A percentile compares a stretch with the other conserved stretches of the same genome.
These are phyloP conservation scores for Cheiracanthium punctorium DNA, from an alignment of 2,888 invertebrate genomes.

Conservation along the genomic window DNA sequence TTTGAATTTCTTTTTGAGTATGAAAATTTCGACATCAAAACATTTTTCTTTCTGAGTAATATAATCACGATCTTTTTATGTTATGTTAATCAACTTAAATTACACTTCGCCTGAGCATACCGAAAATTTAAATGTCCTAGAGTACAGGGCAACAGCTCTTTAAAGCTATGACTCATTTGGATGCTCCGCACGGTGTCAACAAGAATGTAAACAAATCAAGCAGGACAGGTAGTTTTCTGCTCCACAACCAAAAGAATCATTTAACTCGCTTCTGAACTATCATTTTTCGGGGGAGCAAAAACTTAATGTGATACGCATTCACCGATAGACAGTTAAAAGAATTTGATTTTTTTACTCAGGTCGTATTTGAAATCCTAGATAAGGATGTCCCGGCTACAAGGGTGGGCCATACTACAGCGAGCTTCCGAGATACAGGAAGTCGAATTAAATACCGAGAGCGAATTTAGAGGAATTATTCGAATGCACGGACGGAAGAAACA, in stretches of 20 bases:
- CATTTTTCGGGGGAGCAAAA: too few relatives aligned
- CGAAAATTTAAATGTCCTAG: too few relatives aligned
- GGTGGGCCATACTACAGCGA: background rate
- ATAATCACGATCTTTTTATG: too few relatives aligned
- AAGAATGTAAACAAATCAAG: slow-evolving; percentile 26
- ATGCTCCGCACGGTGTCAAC: slow-evolving; percentile 2
- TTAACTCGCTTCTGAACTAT: too few relatives aligned
- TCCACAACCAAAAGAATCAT: too few relatives aligned
- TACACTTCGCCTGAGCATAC: too few relatives aligned
- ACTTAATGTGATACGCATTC: background rate
- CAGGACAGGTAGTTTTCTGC: background rate
- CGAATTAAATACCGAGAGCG: background rate
- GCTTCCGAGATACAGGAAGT: background rate
- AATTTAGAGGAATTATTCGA: background rate
- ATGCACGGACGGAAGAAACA: background rate
- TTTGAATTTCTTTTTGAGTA: too few relatives aligned
- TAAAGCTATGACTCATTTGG: background rate
- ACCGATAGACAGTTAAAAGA: background rate
- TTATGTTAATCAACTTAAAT: too few relatives aligned
- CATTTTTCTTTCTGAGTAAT: too few relatives aligned
- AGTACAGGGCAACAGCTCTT: background rate
- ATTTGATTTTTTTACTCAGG: background rate
- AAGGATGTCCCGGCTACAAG: slow-evolving; percentile 29
- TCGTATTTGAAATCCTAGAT: slow-evolving; percentile 18
- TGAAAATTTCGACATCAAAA: too few relatives aligned